Base-by-base conservation (phyloP, 2,888 invertebrate genomes). In the Epinotia demarniana region DNA sequence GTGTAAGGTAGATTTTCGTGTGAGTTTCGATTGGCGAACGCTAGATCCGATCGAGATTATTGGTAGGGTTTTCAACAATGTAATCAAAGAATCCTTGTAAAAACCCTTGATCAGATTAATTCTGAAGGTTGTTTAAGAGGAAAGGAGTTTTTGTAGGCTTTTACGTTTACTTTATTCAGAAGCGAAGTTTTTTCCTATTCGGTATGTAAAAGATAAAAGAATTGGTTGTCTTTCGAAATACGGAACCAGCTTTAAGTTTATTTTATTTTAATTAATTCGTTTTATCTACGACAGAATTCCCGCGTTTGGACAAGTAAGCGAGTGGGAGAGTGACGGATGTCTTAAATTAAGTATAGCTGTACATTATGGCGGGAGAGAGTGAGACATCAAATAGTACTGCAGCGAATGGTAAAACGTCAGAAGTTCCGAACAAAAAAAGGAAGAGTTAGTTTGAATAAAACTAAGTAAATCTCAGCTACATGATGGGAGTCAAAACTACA, bases 41-140 rank as follows among this genome's bases (percentile, higher is more conserved):
- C 53, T 39, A 60, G 3, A 23, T 60, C 23, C 27, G 53, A 46
- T 27, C n/a, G 33, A 46, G 58, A 60, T 70, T 75, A 70, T 75
- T 55, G 70, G 70, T 70, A 75, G 70, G 75, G 75, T 71, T 70
- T 33, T 60, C 74, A 75, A 75, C 75, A 75, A 75, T 53, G 70
- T 64, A 64, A 75, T 75, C 75, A 75, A 75, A 60, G 69, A 63
- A 43, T 53, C 58, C 64, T 75, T 70, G 46, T 46, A 57, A 60
- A 64, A 68, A 64, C 63, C 58, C 43, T 69, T 57, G 74, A 70
- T 53, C 64, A 58, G 64, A 70, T 71, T 75, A 70, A 70, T 74
- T 19, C 49, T n/a, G 23, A 66, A 75, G 64, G 18, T 55, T 61
- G 46, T 64, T 64, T 73, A 27, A 33, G 43, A 39, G 18, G 63